Base-by-base conservation (phyloP, 2,797 vertebrate genomes). In the Tapirus indicus region DNA sequence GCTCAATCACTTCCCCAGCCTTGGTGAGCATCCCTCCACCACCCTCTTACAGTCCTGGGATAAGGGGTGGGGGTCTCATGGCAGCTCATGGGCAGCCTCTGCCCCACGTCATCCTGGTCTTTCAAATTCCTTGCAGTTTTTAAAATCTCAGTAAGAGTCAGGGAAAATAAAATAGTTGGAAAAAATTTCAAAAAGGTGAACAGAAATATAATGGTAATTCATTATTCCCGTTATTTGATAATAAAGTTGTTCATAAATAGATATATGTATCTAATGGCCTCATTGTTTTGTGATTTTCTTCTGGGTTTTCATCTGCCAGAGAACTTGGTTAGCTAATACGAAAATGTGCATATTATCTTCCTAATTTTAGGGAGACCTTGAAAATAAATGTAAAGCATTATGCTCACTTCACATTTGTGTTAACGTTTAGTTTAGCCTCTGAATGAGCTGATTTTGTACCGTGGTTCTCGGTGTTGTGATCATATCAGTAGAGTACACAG, bases 51-150 rank as follows among this genome's bases (percentile, higher is more conserved):
- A 66, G 29, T 32, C 29, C 32, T 0, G 4, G 27, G 21, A 8
- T 68, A 35, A 29, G 21, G 41, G 20, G 13, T 10, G 7, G 0
- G 0, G 12, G 10, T 2, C 25, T 25, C 18, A 9, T 0, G 1
- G 9, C 2, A 74, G 47, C 0, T 7, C 35, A 0, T 0, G 8
- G 32, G 32, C 16, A 85, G 29, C 1, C 13, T 62, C 49, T 38
- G 5, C 18, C 7, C 23, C 62, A 69, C 5, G 7, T 8, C 10
- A 2, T 29, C 14, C n/a, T 66, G 17, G 1, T 23, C 49, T 84
- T 72, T 74, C 56, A 82, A 72, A 0, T 14, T 17, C 3, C 18
- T 14, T 47, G 17, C 38, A 23, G 14, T 60, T 38, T 44, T n/a
- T 27, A 41, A 66, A 71, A 14, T 88, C 52, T 56, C 62, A 74